Conservation (phyloP, 2,113 vertebrate genomes). For the Alectura lathami region DNA sequence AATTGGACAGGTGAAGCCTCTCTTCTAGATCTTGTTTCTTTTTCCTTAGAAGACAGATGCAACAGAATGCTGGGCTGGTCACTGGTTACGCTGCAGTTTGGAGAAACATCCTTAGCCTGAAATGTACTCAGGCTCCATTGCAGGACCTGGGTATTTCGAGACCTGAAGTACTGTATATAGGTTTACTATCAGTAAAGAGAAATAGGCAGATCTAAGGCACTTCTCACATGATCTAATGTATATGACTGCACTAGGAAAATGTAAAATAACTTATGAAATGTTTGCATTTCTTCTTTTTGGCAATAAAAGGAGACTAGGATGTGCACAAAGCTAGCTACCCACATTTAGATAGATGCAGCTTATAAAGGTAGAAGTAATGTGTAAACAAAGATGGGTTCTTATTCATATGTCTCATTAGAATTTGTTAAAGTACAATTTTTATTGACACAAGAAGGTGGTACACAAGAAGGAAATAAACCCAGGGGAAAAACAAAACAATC, state of each 20-base stretch:
- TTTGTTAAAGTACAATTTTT: neutral
- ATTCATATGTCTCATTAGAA: neutral
- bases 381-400: neutral
- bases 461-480: neutral
- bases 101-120: neutral
- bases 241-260: neutral
- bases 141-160: neutral
- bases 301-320: neutral
- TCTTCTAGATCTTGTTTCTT: neutral
- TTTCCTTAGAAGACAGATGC: neutral
- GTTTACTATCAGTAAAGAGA: neutral
- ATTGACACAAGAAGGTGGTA: neutral
- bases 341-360: neutral
- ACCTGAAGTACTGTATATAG: neutral
- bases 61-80: neutral
- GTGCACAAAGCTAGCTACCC: neutral
- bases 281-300: neutral
- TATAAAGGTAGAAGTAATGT: neutral
- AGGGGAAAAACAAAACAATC: neutral
- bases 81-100: neutral
- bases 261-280: neutral
- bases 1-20: fast-evolving
- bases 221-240: neutral
- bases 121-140: neutral
- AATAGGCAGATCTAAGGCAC: neutral